Evolutionary conservation across 1,140 invertebrate genomes (phyloP), one percentile per base, ranked within the genome.

Genomic region (Coenobita brevimanus): DNA sequence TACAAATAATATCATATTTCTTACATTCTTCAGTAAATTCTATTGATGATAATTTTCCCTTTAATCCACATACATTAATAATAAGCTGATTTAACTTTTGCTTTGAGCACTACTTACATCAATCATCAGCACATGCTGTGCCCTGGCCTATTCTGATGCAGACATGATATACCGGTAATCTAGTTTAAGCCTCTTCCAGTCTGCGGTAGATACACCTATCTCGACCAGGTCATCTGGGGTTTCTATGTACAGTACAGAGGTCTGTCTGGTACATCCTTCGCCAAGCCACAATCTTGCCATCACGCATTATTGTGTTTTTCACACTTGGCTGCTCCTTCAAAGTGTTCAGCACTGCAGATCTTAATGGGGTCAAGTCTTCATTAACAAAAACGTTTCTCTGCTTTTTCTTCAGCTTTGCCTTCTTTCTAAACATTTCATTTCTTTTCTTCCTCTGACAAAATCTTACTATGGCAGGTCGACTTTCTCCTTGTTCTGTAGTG

Each of bases 201-300:
- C 62, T 30, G 15, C 24, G 24, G 27, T 67, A 21, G 62, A 30
- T 57, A 67, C 36, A 33, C 62, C 62, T 21, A n/a, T 10, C 36
- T 21, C 36, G 3, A 67, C 27, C 13, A 67, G 36, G 36, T 67
- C 62, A 67, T 67, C 3, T n/a, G 62, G 62, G 33, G 62, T 64
- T 3, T 64, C 33, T n/a, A 64, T 64, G n/a, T 64, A n/a, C 3
- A 64, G n/a, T n/a, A n/a, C n/a, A n/a, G n/a, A 30, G 62, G n/a
- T 24, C 62, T n/a, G 62, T 64, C 33, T 30, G 62, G 62, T 24
- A 24, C 62, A 3, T 64, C 62, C 6, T 3, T 64, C 62, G 24
- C 64, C 64, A 69, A 36, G 64, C 64, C 64, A 10, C 8, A 27
- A 69, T 69, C 64, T 69, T 69, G 1, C 64, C 64, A 36, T 69